phyloP scores from a whole-genome alignment of 2,113 vertebrate species.

The Melanerpes aurifrons region DNA sequence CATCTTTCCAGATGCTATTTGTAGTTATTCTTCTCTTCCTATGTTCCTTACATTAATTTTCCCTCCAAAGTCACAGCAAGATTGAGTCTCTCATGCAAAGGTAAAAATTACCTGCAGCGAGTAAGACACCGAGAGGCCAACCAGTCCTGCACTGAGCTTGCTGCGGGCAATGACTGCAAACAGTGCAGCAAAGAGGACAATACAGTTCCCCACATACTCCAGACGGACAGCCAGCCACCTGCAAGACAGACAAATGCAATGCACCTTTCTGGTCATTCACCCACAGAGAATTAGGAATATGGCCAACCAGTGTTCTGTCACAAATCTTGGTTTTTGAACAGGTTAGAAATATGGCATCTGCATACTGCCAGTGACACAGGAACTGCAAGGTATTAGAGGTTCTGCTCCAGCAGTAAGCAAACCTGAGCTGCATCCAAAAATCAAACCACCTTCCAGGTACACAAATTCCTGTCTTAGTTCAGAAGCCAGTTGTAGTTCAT shows the following conservation, averaged over 20 bases:
- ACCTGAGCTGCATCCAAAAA: background rate
- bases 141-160: slow-evolving; percentile 87
- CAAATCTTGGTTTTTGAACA: background rate
- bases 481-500: background rate
- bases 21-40: background rate
- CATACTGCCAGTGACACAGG: background rate
- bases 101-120: slow-evolving; percentile 86
- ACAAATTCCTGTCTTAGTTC: background rate
- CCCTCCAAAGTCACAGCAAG: background rate
- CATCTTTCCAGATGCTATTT: background rate
- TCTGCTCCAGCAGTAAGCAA: background rate
- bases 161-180: slow-evolving; percentile 88
- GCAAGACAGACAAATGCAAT: background rate
- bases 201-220: slow-evolving; percentile 93
- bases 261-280: too few species aligned
- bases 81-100: background rate
- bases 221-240: slow-evolving; percentile 94
- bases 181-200: slow-evolving; percentile 88
- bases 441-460: background rate
- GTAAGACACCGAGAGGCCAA: slow-evolving; percentile 94
- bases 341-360: background rate
- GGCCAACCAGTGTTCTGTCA: background rate
- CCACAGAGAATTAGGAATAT: background rate
- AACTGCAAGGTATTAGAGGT: background rate
- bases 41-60: background rate